Evolutionary conservation across 1,140 invertebrate genomes (phyloP), one percentile per base, ranked within the genome.

Genomic region (Ptiloglossa arizonensis): DNA sequence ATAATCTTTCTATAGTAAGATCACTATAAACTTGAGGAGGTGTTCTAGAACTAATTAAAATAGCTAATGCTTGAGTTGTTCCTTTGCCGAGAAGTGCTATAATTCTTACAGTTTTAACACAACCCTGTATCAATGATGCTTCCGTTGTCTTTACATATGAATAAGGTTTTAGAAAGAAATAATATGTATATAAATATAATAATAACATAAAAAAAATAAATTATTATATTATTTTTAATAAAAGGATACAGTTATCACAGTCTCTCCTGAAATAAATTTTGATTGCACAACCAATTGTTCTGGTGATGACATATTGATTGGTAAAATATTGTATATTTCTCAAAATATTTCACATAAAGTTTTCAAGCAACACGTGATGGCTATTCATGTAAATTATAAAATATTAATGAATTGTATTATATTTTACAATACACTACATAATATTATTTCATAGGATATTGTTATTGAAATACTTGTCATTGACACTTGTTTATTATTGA

Each of bases 41-140:
- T 81, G 89, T 93, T 84, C 93, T 93, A 15, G 94, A 93, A 35
- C 93, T 93, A 52, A 93, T 91, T 80, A 96, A 94, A 66, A 96
- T 93, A 80, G 96, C 94, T 80, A 96, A 91, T 82, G 94, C 95
- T 88, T 93, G 93, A 48, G 95, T 94, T 19, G 90, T 90, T 67
- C 93, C 92, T 81, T 95, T 95, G 73, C 95, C 95, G 27, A 97
- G 94, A 72, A 97, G 91, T 63, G 95, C 95, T 52, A 97, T 87
- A 48, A 96, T 90, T 82, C 94, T 88, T 27, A 92, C 89, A 9
- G 91, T 90, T 76, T 93, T 93, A 4, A 93, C 85, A 92, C 93
- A 94, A 35, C 94, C 93, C 87, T 94, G 92, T 79, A 95, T 93
- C 46, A 94, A 88, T 41, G 90, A 94, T 60, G 93, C 94, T 86